These are phyloP conservation scores for Melanotaenia maccullochi DNA, from an alignment of 2,797 vertebrate genomes.

Conservation along the genomic window DNA sequence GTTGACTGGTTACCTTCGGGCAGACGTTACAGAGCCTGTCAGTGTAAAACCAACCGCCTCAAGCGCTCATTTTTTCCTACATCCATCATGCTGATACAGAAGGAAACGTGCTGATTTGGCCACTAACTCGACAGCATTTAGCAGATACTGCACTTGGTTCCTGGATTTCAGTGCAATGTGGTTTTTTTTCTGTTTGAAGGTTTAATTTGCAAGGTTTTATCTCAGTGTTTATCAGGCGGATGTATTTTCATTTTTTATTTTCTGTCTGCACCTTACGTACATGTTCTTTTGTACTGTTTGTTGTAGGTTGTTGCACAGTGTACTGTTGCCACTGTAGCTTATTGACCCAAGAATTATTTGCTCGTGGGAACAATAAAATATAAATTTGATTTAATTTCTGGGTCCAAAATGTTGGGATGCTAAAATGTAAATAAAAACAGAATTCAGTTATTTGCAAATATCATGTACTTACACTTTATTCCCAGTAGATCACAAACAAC, in stretches of 20 bases:
- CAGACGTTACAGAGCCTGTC: slow-evolving; percentile 1
- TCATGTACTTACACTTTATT: too few relatives aligned
- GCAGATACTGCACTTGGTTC: not conserved
- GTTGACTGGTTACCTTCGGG: not conserved
- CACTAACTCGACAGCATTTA: too few relatives aligned
- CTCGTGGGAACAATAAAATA: not conserved
- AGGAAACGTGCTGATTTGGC: not conserved
- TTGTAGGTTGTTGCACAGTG: not conserved
- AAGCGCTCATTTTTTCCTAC: not conserved
- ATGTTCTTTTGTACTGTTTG: not conserved
- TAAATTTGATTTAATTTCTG: too few relatives aligned
- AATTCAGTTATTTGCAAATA: too few relatives aligned
- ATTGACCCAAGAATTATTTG: not conserved
- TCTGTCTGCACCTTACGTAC: not conserved
- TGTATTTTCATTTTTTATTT: not conserved
- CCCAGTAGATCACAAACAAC: too few relatives aligned
- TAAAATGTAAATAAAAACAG: too few relatives aligned
- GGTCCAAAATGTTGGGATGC: too few relatives aligned
- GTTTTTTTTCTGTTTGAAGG: not conserved
- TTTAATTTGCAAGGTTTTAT: not conserved
- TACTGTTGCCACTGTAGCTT: not conserved
- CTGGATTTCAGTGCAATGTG: not conserved
- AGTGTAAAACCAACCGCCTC: not conserved
- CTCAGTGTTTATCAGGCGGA: not conserved
- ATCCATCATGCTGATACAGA: not conserved